A percentile compares a stretch with the other conserved stretches of the same genome.
These are phyloP conservation scores for Trichoplusia ni DNA, from an alignment of 1,140 invertebrate genomes.

Conservation along the genomic window DNA sequence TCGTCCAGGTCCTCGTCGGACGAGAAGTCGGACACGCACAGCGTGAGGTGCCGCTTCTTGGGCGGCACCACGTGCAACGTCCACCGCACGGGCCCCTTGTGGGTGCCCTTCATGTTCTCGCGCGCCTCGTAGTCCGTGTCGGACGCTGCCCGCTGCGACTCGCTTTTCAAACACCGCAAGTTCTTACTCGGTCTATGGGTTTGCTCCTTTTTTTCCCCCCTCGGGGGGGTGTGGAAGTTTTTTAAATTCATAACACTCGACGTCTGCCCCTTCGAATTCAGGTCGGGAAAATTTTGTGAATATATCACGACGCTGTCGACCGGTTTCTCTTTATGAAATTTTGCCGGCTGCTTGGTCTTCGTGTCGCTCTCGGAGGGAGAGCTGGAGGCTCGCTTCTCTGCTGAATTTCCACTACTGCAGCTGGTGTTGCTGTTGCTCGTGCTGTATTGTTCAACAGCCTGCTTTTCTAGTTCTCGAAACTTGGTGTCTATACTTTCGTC, in stretches of 20 bases:
- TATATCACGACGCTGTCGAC: conserved; percentile 73
- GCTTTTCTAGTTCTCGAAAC: conserved; percentile 73
- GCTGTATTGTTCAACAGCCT: conserved; percentile 77
- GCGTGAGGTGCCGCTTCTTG: conserved; percentile 67
- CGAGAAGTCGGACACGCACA: conserved; percentile 69
- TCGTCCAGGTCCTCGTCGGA: conserved; percentile 69
- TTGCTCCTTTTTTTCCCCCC: conserved; percentile 77
- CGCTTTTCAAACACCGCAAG: conserved; percentile 53
- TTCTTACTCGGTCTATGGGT: conserved; percentile 55
- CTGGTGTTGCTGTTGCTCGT: conserved; percentile 77
- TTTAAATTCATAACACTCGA: conserved; percentile 74
- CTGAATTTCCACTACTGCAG: conserved; percentile 69
- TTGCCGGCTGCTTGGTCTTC: conserved; percentile 54
- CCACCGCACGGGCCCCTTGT: conserved; percentile 67
- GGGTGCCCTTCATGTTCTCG: conserved; percentile 46
- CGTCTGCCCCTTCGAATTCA: conserved; percentile 62
- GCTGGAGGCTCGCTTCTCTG: conserved; percentile 48
- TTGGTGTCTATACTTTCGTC: conserved; percentile 79
- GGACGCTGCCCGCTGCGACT: conserved; percentile 62
- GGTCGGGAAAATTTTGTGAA: conserved; percentile 75
- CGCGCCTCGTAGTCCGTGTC: conserved; percentile 70
- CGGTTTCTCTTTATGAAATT: conserved; percentile 68
- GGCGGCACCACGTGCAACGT: conserved; percentile 65
- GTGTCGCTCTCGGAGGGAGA: conserved; percentile 39
- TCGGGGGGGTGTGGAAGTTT: conserved; percentile 77